Evolutionary conservation across 1,140 invertebrate species (phyloP).

Genomic region (Elymnias hypermnestra): DNA sequence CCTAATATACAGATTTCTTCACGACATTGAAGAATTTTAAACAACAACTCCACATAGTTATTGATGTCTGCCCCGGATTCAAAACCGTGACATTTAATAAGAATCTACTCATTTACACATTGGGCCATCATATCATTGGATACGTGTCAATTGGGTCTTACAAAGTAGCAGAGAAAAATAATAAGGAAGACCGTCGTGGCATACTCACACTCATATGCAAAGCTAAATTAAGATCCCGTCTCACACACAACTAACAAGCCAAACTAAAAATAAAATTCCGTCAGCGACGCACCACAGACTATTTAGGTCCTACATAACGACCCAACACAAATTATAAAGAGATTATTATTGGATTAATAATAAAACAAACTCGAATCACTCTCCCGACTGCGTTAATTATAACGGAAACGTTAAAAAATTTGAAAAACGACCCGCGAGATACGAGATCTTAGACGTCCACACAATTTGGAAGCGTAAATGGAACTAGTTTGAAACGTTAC

Average conservation of each 20-base stretch:
- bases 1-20: no score
- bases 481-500: slow-evolving; percentile 65
- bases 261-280: slow-evolving; percentile 65
- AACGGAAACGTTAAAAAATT: neutral
- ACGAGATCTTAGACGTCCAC: slow-evolving; percentile 41
- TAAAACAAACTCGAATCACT: neutral
- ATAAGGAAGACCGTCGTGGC: slow-evolving; percentile 43
- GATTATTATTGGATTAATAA: neutral
- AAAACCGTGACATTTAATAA: no score
- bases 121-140: no score
- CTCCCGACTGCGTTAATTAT: no score
- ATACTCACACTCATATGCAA: slow-evolving; percentile 60
- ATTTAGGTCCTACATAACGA: slow-evolving; percentile 33
- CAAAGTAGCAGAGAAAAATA: slow-evolving; percentile 29
- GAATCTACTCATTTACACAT: no score
- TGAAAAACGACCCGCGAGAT: slow-evolving; percentile 14
- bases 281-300: slow-evolving; percentile 57
- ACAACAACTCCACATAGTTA: no score
- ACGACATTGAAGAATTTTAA: no score
- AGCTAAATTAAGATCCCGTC: slow-evolving; percentile 67
- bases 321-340: slow-evolving; percentile 11
- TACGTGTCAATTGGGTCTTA: neutral
- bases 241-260: slow-evolving; percentile 58
- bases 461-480: slow-evolving; percentile 47
- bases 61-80: no score